Percentiles rank a stretch among this genome's conserved stretches.
Conservation (phyloP, 2,888 invertebrate genomes). For the Cheilosia vulpina region DNA sequence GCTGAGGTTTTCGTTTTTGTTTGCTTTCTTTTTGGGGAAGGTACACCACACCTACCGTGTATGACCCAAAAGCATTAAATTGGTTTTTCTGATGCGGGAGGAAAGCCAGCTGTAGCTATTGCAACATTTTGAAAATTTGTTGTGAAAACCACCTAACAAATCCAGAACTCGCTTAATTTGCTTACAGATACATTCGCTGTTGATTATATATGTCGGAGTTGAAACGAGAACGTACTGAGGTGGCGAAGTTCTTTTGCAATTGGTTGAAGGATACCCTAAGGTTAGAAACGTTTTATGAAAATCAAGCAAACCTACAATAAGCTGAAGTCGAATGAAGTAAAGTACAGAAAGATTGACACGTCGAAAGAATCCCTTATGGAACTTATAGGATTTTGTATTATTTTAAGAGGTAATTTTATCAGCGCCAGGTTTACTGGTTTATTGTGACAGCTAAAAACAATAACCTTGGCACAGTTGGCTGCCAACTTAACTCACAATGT, state of each 20-base stretch:
- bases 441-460: too few species aligned
- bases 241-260: not conserved
- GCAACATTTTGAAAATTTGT: conserved; percentile 28
- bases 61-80: conserved; percentile 39
- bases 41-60: not conserved
- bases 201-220: not conserved
- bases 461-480: too few species aligned
- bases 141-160: conserved; percentile 44
- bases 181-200: not conserved
- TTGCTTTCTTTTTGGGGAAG: not conserved
- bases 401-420: too few species aligned
- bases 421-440: too few species aligned
- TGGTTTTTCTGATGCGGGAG: conserved; percentile 7
- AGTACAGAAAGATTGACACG: too few species aligned
- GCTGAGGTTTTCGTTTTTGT: conserved; percentile 1
- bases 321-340: too few species aligned
- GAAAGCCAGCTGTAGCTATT: not conserved
- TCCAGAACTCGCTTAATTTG: conserved; percentile 49
- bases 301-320: too few species aligned
- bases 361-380: too few species aligned
- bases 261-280: not conserved
- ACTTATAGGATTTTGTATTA: too few species aligned
- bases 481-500: too few species aligned
- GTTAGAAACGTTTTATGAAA: too few species aligned
- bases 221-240: not conserved